Base-by-base conservation (phyloP, 2,888 invertebrate genomes). In the Homarus gammarus region DNA sequence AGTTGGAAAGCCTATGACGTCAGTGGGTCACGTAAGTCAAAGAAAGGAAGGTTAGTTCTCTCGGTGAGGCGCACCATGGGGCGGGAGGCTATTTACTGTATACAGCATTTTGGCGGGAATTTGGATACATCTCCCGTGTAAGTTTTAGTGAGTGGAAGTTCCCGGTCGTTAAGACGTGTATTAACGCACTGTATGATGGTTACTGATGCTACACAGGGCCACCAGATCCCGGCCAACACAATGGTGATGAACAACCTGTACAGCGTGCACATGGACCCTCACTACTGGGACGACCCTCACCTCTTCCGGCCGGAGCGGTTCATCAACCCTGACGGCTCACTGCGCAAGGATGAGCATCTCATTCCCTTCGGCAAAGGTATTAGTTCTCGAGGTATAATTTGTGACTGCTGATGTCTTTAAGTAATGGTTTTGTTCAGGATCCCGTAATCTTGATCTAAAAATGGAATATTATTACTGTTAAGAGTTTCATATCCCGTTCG, bases 221-320 rank as follows among this genome's bases (percentile, higher is more conserved):
- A 93, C 92, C 90, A 72, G 70, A 92, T 95, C 91, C 95, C 95
- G 0, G 93, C 95, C 95, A 96, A 97, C 92, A 96, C 97, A 5
- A 97, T 97, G 96, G 95, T 97, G 0, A 95, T 97, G 6, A 96
- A 95, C 79, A 97, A 97, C 93, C 96, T 96, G 93, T 96, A 96
- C 75, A 96, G 96, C 92, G 95, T 96, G 92, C 94, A 97, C 78
- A 96, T 96, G 95, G 95, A 96, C 79, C 92, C 93, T 38, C 93
- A 94, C 0, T 94, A 95, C 73, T 97, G 96, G 94, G 95, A 95
- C 0, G 96, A 97, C 82, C 96, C 97, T 0, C 95, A 96, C 90
- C 93, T 94, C 3, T 97, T 97, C 94, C 95, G 95, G 81, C 97
- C 97, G 0, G 97, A 97, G 91, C 95, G 97, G 87, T 97, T 96